Evolutionary conservation across 2,888 invertebrate genomes (phyloP), one percentile per base, ranked within the genome.

Genomic region (Schrankia costaestrigalis): DNA sequence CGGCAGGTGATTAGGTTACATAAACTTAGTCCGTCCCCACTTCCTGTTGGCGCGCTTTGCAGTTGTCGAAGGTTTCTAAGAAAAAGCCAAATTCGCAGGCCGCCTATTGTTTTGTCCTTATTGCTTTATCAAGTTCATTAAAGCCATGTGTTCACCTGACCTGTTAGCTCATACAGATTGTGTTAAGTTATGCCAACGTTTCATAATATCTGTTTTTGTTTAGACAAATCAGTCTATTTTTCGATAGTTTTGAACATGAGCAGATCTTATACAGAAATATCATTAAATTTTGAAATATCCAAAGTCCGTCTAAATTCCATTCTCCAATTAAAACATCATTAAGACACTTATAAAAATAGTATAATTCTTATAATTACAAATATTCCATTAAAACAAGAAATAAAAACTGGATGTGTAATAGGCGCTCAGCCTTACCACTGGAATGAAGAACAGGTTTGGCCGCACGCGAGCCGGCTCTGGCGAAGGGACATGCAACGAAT

Each of bases 1-100:
- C 53, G 75, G 82, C 85, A 87, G 87, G 86, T 87, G 87, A 87
- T 87, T 87, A 83, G 79, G 83, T 87, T 87, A 86, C 86, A 85
- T 85, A 86, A 85, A 83, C 83, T 83, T 74, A 78, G 78, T 65
- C 77, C 79, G 74, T 76, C 84, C 82, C 84, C 70, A 84, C 83
- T 87, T 86, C 86, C 87, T 85, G 84, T 77, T 79, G 71, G 74
- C 78, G 73, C 80, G 83, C 70, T 78, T 71, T 73, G 81, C 86
- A 83, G 83, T 87, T 84, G 80, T 78, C 73, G 77, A 74, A 76
- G 71, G 66, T 66, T 83, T 84, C 82, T 79, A 70, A 81, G 80
- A 84, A 85, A 78, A 74, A 73, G 66, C 76, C 69, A 74, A 82
- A 81, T 81, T 82, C 70, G 71, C 75, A 73, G 70, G 71, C 69